Base-by-base conservation (phyloP, 2,113 vertebrate genomes). In the Dendropsophus ebraccatus region DNA sequence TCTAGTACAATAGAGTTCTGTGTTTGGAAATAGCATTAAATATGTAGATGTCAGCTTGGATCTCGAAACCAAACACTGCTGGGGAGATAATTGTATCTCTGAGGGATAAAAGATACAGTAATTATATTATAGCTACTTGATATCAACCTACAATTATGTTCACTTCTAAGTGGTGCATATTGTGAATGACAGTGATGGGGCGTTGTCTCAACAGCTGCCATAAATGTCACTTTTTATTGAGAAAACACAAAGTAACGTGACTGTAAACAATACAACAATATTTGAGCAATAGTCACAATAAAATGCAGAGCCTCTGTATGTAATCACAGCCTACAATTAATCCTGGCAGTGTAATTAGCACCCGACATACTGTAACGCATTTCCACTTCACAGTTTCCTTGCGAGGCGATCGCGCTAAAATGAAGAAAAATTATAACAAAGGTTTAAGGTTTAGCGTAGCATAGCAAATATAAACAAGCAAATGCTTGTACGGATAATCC, bases 321-420 rank as follows among this genome's bases (percentile, higher is more conserved):
- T 58, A 83, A 74, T 21, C 35, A 5, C 23, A 74, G n/a, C 21
- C 82, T 83, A 23, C 35, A 74, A 83, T 83, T 83, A 74, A 60
- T 74, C 58, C 52, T 25, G 69, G 45, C 70, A 74, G 54, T 14
- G 32, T 75, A 83, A 83, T 83, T 83, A 83, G 70, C 52, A 83
- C 69, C 49, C 32, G 12, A 30, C 37, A 75, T 58, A 69, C 28
- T 52, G 37, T 54, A 73, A 41, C 69, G 45, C 70, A 60, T 74
- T 74, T 45, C 28, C 2, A 74, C 73, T 83, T 52, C 49, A 60
- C 82, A 74, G 47, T 25, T 83, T 83, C 50, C 50, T 17, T 74
- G 70, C 35, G 58, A 74, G 13, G 32, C 54, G 23, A 47, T 83
- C 35, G n/a, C n/a, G 35, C 32, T 17, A 32, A 75, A 25, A 73